Percentiles rank a stretch among this genome's conserved stretches.
phyloP scores from a whole-genome alignment of 1,140 invertebrate genomes.

The Drosophila insularis region DNA sequence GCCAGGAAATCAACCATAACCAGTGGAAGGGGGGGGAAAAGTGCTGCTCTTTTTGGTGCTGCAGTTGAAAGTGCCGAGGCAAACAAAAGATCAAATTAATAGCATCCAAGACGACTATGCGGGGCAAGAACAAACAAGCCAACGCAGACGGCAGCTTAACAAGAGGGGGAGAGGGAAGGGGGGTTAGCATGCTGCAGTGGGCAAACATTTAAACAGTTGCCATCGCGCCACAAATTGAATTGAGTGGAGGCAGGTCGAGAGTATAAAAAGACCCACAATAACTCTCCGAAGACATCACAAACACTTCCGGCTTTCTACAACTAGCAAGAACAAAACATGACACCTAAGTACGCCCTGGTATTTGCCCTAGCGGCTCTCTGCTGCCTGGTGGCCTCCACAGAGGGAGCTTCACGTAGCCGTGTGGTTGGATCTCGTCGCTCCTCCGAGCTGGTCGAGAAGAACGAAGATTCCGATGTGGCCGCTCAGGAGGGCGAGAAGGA shows the following conservation, averaged over 20 bases:
- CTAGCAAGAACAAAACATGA: constrained; percentile 56
- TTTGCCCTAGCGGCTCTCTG: constrained; percentile 66
- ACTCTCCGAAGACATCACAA: constrained; percentile 57
- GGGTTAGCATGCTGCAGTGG: constrained; percentile 40
- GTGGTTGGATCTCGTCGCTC: constrained; percentile 33
- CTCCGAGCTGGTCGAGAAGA: constrained; percentile 28
- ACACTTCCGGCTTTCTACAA: constrained; percentile 57
- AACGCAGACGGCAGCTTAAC: constrained; percentile 11
- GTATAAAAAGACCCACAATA: constrained; percentile 50
- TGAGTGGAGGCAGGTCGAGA: neutral
- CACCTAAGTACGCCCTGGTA: constrained; percentile 57
- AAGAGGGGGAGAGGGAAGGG: neutral
- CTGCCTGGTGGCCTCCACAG: constrained; percentile 51
- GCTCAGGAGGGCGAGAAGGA: constrained; percentile 23
- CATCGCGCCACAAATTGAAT: neutral
- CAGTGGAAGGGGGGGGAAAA: constrained; percentile 25
- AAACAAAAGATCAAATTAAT: constrained; percentile 80
- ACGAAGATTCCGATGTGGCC: constrained; percentile 10
- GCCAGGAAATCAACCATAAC: constrained; percentile 52
- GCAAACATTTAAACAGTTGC: constrained; percentile 70
- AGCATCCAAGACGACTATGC: constrained; percentile 38
- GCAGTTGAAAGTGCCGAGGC: constrained; percentile 21
- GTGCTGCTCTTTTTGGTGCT: constrained; percentile 37
- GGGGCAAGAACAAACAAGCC: constrained; percentile 41
- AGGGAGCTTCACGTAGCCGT: constrained; percentile 51